These are phyloP conservation scores for Zoanthus sociatus DNA, from an alignment of 92 coral and sea anemone species.

Conservation along the genomic window DNA sequence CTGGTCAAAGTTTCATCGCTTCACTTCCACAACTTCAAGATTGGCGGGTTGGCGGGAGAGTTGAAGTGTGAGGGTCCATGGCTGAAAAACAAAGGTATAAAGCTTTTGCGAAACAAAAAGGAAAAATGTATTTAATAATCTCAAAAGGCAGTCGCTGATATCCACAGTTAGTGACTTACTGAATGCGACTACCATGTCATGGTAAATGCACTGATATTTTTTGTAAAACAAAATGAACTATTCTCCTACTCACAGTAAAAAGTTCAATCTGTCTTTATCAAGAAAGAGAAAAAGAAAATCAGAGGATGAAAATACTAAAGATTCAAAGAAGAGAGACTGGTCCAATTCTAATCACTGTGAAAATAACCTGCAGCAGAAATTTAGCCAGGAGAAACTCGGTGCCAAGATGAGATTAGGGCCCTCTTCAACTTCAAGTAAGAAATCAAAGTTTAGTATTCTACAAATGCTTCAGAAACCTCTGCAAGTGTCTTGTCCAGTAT, in stretches of 20 bases:
- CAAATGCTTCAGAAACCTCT: slow-evolving; percentile 67
- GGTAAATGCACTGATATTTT: background rate
- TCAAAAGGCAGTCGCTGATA: too few relatives aligned
- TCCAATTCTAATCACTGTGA: background rate
- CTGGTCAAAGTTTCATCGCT: background rate
- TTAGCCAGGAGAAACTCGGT: background rate
- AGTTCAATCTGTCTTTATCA: slow-evolving; percentile 5
- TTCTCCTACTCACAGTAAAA: background rate
- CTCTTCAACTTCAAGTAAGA: background rate
- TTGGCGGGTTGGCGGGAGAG: too few relatives aligned
- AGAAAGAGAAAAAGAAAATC: slow-evolving; percentile 39
- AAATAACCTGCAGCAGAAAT: background rate
- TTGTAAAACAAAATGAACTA: background rate
- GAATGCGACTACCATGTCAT: too few relatives aligned
- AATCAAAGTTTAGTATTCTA: slow-evolving; percentile 25
- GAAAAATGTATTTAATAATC: too few relatives aligned
- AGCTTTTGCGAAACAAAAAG: too few relatives aligned
- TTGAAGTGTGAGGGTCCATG: background rate
- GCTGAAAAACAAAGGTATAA: background rate
- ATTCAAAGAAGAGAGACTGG: background rate
- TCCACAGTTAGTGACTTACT: too few relatives aligned
- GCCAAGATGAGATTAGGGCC: background rate
- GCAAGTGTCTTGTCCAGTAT: slow-evolving; percentile 79
- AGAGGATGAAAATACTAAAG: background rate
- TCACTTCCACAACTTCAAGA: background rate